A percentile compares a stretch with the other conserved stretches of the same genome.
Conservation (phyloP, 2,888 invertebrate genomes). For the Rhingia campestris region DNA sequence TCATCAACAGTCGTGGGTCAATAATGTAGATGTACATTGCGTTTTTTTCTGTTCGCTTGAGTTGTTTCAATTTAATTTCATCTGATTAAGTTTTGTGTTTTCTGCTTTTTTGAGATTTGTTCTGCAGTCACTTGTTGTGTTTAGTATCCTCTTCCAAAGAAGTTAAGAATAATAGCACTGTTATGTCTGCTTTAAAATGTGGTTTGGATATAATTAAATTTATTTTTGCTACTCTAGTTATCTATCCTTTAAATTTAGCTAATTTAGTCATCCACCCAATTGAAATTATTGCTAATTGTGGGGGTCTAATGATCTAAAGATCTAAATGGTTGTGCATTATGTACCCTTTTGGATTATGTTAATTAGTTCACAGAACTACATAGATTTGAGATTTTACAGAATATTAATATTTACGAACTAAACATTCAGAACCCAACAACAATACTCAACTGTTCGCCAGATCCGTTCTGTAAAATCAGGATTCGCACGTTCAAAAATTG, state of each 20-base stretch:
- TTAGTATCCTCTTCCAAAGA: slow-evolving; percentile 29
- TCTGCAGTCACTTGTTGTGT: slow-evolving; percentile 16
- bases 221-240: slow-evolving; percentile 19
- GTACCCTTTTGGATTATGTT: too few relatives aligned
- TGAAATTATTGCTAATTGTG: slow-evolving; percentile 47
- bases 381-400: too few relatives aligned
- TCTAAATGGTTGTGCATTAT: too few relatives aligned
- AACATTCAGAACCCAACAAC: too few relatives aligned
- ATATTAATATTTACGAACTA: too few relatives aligned
- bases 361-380: too few relatives aligned
- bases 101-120: slow-evolving; percentile 12
- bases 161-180: slow-evolving; percentile 11
- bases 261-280: slow-evolving; percentile 55
- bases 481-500: too few relatives aligned
- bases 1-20: slow-evolving; percentile 58
- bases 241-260: slow-evolving; percentile 43
- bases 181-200: slow-evolving; percentile 4
- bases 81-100: slow-evolving; percentile 41
- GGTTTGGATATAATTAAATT: slow-evolving; percentile 47
- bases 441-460: too few relatives aligned
- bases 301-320: too few relatives aligned
- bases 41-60: slow-evolving; percentile 46
- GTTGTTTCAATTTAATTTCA: slow-evolving; percentile 67
- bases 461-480: too few relatives aligned
- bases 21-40: slow-evolving; percentile 28